Conservation (phyloP, 1,140 invertebrate genomes). For the Bombyx mori region DNA sequence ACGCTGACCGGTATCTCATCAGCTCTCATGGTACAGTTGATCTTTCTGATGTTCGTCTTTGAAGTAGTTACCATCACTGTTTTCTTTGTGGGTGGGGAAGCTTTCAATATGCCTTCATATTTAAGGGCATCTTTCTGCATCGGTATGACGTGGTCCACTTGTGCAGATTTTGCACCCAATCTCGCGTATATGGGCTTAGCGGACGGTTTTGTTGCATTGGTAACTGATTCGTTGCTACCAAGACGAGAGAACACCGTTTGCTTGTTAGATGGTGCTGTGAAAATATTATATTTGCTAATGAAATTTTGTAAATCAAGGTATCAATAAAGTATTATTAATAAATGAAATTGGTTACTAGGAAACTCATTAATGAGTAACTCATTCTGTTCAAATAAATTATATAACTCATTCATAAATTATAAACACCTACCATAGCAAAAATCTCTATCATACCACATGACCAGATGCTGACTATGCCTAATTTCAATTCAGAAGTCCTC, state of each 20-base stretch:
- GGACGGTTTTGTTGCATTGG: slow-evolving; percentile 13
- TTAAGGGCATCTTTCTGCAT: slow-evolving; percentile 56
- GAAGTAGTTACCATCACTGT: slow-evolving; percentile 48
- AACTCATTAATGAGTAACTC: no score
- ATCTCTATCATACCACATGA: no score
- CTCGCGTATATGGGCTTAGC: slow-evolving; percentile 52
- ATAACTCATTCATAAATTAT: no score
- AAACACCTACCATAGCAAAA: no score
- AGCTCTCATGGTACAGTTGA: slow-evolving; percentile 59
- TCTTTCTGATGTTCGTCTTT: slow-evolving; percentile 43
- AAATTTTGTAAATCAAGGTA: no score
- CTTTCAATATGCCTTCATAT: slow-evolving; percentile 64
- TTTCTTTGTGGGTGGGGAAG: slow-evolving; percentile 32
- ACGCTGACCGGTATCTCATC: slow-evolving; percentile 56
- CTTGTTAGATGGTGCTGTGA: slow-evolving; percentile 32
- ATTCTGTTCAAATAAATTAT: no score
- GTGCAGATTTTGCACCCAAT: slow-evolving; percentile 44
- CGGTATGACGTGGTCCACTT: slow-evolving; percentile 21
- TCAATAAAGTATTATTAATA: no score
- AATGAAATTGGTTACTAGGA: no score
- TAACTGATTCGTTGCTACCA: slow-evolving; percentile 33
- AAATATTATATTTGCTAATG: neutral
- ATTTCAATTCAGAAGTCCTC: no score
- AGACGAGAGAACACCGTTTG: slow-evolving; percentile 50
- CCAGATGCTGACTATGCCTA: no score